A percentile compares a stretch with the other conserved stretches of the same genome.
Conservation (phyloP, 2,797 vertebrate genomes). For the Diplodus sargus region DNA sequence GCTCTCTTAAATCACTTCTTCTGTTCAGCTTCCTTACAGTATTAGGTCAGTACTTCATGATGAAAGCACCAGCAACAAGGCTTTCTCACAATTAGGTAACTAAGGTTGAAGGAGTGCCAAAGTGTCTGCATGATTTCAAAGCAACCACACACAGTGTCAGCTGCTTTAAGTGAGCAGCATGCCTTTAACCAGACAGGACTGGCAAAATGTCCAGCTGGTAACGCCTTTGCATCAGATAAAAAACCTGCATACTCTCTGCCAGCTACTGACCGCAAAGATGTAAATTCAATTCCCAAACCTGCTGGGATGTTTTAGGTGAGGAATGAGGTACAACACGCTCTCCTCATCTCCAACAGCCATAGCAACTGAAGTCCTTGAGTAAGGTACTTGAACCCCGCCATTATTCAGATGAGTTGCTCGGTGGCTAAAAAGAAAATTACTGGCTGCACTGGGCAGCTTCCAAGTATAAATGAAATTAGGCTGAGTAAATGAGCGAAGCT, state of each 20-base stretch:
- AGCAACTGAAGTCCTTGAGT: conserved; percentile 60
- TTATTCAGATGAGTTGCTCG: conserved; percentile 54
- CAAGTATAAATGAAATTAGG: conserved; percentile 31
- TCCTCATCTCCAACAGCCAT: conserved; percentile 51
- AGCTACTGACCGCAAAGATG: conserved; percentile 16
- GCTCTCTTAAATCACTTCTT: conserved; percentile 36
- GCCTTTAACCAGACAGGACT: conserved; percentile 1
- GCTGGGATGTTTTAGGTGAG: conserved; percentile 6
- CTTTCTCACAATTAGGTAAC: conserved; percentile 55
- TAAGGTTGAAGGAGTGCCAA: conserved; percentile 12
- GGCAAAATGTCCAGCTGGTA: not conserved
- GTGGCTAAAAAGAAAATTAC: conserved; percentile 15
- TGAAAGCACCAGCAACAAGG: conserved; percentile 56
- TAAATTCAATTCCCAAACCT: conserved; percentile 20
- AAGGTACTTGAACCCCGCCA: conserved; percentile 37
- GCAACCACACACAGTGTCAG: conserved; percentile 4
- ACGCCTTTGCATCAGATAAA: conserved; percentile 11
- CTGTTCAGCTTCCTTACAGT: conserved; percentile 30
- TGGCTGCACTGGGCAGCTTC: conserved; percentile 36
- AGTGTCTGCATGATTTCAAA: conserved; percentile 38
- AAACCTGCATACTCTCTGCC: not conserved
- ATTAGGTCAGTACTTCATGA: conserved; percentile 38
- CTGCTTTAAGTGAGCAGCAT: conserved; percentile 16
- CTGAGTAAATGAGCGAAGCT: conserved; percentile 11
- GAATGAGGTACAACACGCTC: conserved; percentile 31